A percentile compares a stretch with the other conserved stretches of the same genome.
Evolutionary conservation across 1,140 invertebrate genomes (phyloP).

Genomic region (Trachelipus rathkii): DNA sequence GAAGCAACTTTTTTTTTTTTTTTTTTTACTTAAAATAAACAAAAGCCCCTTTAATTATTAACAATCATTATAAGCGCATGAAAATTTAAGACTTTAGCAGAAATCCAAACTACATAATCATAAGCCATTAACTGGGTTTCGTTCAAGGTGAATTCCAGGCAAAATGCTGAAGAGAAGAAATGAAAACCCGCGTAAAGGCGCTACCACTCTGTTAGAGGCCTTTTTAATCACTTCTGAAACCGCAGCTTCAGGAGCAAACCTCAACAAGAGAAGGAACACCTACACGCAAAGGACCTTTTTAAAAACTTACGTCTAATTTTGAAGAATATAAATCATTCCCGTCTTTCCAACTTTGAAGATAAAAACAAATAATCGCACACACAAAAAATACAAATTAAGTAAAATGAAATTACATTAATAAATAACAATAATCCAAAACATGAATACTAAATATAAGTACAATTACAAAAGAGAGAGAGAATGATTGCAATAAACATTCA

Average conservation of each 20-base stretch:
- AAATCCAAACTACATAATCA: no score
- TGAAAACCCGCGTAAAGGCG: background rate
- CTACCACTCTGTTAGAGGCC: background rate
- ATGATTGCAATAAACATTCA: no score
- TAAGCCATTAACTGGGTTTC: no score
- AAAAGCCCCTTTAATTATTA: no score
- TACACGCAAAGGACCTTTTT: background rate
- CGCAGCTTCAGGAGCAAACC: background rate
- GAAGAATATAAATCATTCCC: background rate
- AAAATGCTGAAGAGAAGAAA: background rate
- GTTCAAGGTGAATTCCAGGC: no score
- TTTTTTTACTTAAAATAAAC: no score
- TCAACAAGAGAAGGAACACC: slow-evolving; percentile 7
- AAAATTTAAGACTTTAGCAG: no score
- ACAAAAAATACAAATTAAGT: background rate
- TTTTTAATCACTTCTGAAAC: background rate
- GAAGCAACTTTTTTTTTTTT: no score
- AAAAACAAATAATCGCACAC: background rate
- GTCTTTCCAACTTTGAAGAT: background rate
- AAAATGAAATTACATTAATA: background rate
- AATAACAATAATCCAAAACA: background rate
- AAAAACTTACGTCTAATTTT: background rate
- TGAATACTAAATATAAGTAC: background rate
- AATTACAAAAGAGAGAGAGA: background rate
- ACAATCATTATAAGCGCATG: no score